phyloP scores from a whole-genome alignment of 2,113 vertebrate genomes.

The Alouatta palliata region DNA sequence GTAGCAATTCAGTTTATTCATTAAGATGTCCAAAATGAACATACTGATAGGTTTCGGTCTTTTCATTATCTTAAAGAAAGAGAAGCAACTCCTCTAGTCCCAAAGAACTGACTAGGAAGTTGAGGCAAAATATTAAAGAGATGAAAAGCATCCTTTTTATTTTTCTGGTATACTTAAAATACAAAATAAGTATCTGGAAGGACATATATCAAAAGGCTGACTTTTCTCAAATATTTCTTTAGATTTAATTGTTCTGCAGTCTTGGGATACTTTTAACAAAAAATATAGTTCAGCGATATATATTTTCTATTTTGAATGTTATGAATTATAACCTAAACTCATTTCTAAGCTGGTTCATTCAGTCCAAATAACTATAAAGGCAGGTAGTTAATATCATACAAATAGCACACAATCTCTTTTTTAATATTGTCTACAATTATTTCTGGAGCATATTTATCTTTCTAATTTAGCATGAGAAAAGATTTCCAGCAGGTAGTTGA shows the following conservation, averaged over 20 bases:
- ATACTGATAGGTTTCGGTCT: not conserved
- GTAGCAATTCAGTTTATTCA: not conserved
- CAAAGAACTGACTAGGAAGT: not conserved
- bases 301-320: not conserved
- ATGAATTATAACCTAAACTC: not conserved
- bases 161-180: not conserved
- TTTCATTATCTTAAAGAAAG: slow-evolving; percentile 27
- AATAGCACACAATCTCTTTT: not conserved
- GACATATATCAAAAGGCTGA: not conserved
- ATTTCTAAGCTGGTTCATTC: not conserved
- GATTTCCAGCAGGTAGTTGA: not conserved
- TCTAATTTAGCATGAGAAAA: not conserved
- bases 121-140: not conserved
- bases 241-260: not conserved
- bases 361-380: slow-evolving; percentile 5
- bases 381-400: not conserved
- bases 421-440: not conserved
- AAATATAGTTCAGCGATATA: not conserved
- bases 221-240: not conserved
- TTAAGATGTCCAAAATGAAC: not conserved
- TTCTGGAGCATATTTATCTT: not conserved
- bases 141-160: not conserved
- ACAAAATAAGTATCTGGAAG: not conserved
- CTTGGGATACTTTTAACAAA: not conserved
- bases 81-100: not conserved